These are phyloP conservation scores for Oxyruncus cristatus DNA, from an alignment of 2,113 vertebrate genomes.

Conservation along the genomic window DNA sequence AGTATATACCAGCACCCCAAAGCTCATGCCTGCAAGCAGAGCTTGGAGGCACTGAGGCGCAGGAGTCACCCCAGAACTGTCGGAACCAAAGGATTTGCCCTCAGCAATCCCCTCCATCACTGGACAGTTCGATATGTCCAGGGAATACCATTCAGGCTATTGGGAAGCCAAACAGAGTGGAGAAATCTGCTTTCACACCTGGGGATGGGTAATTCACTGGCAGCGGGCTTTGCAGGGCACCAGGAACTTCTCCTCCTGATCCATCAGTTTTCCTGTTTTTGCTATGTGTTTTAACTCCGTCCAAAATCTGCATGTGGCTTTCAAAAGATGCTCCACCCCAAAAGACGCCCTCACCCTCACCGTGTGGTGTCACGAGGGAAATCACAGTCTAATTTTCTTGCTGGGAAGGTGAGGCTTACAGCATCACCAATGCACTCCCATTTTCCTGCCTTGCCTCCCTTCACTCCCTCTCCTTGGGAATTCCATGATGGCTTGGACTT, in stretches of 20 bases:
- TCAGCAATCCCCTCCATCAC: background rate
- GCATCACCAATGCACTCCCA: fast-evolving
- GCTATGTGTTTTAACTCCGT: background rate
- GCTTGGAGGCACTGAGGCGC: background rate
- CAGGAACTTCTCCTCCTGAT: background rate
- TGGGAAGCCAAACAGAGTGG: background rate
- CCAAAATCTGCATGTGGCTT: background rate
- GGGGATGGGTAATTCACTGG: background rate
- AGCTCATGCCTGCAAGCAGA: background rate
- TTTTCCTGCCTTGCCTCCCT: background rate
- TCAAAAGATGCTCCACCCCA: background rate
- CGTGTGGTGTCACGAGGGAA: fast-evolving
- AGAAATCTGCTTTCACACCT: background rate
- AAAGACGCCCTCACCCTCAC: no score
- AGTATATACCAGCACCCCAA: background rate
- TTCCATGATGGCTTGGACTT: background rate
- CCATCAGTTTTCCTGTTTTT: background rate
- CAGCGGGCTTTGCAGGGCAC: background rate
- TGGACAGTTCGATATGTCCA: background rate
- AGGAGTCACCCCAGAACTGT: background rate
- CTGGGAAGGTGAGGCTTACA: background rate
- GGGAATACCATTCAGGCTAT: background rate
- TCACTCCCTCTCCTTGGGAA: background rate
- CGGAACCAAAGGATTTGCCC: background rate
- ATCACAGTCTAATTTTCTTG: fast-evolving